Conservation (phyloP, 2,888 invertebrate genomes). For the Leuctra nigra region DNA sequence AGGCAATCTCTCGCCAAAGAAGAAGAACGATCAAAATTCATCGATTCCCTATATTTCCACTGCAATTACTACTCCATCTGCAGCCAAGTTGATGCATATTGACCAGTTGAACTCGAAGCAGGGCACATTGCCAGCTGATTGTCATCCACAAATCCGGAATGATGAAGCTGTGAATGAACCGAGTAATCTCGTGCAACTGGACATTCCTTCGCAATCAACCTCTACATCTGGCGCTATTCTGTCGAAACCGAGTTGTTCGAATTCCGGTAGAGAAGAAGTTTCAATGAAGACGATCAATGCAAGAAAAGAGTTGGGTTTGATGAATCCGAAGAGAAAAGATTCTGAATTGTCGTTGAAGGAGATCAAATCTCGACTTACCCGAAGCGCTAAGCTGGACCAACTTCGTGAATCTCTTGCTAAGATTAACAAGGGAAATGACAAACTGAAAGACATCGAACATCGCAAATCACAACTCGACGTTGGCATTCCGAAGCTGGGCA, state of each 20-base stretch:
- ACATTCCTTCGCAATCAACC: too few species aligned
- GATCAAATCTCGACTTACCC: conserved; percentile 58
- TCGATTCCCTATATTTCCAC: too few species aligned
- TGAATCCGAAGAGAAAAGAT: conserved; percentile 17
- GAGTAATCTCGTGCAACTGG: too few species aligned
- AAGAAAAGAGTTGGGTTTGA: conserved; percentile 19
- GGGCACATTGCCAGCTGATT: neutral
- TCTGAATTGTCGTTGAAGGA: conserved; percentile 61
- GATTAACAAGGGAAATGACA: conserved; percentile 56
- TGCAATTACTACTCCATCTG: neutral
- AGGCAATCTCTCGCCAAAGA: conserved; percentile 22
- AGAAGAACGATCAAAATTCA: neutral
- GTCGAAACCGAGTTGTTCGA: neutral
- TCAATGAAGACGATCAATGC: conserved; percentile 11
- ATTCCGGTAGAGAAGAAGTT: neutral
- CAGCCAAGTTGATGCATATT: neutral
- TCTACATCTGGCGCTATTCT: too few species aligned
- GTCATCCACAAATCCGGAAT: neutral
- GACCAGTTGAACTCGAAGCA: neutral
- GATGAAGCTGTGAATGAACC: too few species aligned
- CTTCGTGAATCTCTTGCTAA: conserved; percentile 59
- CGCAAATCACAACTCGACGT: conserved; percentile 38
- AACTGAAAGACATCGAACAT: conserved; percentile 44
- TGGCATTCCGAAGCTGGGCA: conserved; percentile 47
- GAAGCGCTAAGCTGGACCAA: conserved; percentile 62